Evolutionary conservation across 2,113 vertebrate genomes (phyloP).

Genomic region (Paedocypris sp.): DNA sequence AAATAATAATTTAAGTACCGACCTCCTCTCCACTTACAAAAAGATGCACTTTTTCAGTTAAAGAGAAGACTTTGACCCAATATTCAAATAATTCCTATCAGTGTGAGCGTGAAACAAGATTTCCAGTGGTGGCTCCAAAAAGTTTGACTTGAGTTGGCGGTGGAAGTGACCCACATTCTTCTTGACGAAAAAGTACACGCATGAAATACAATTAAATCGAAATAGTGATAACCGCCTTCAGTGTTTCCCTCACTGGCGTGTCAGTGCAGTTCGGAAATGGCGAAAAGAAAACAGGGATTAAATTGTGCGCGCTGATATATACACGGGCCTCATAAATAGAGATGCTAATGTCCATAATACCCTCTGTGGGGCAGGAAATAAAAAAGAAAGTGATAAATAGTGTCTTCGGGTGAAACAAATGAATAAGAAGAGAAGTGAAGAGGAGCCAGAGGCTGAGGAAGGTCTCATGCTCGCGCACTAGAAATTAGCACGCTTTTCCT

Average conservation of each 20-base stretch:
- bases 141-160: slow-evolving; percentile 50
- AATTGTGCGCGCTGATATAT: slow-evolving; percentile 42
- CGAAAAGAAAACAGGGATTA: slow-evolving; percentile 43
- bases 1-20: too few relatives aligned
- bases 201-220: slow-evolving; percentile 28
- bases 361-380: slow-evolving; percentile 45
- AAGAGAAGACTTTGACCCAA: slow-evolving; percentile 22
- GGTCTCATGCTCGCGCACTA: slow-evolving; percentile 56
- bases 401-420: slow-evolving; percentile 5
- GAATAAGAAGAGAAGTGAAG: slow-evolving; percentile 29
- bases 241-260: slow-evolving; percentile 49
- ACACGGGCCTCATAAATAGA: slow-evolving; percentile 42
- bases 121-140: slow-evolving; percentile 43
- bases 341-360: slow-evolving; percentile 54
- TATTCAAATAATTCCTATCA: slow-evolving; percentile 35
- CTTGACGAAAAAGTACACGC: slow-evolving; percentile 34
- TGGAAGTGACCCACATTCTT: slow-evolving; percentile 63
- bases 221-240: slow-evolving; percentile 61
- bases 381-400: slow-evolving; percentile 24
- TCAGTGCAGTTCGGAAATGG: slow-evolving; percentile 37
- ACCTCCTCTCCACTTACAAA: too few relatives aligned
- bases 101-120: slow-evolving; percentile 48
- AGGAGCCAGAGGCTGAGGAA: slow-evolving; percentile 60
- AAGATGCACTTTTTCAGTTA: not conserved
- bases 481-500: slow-evolving; percentile 60